Evolutionary conservation across 1,140 invertebrate genomes (phyloP).

Genomic region (Aradophagus sp.): DNA sequence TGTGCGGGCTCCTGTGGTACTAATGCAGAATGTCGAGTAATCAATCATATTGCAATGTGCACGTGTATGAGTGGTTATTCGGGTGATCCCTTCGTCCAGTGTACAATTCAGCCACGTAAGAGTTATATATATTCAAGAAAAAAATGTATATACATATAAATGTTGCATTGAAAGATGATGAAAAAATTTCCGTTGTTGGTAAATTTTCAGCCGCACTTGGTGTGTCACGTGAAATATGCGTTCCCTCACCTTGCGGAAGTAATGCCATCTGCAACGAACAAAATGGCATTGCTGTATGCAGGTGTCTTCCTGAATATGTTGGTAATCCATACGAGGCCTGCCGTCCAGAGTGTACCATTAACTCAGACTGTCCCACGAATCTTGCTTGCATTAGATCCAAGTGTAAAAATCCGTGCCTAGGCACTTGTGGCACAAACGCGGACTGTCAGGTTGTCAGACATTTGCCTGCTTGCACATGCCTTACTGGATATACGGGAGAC

Average conservation of each 20-base stretch:
- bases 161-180: too few species aligned
- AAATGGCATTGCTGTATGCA: conserved; percentile 80
- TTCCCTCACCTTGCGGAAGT: conserved; percentile 82
- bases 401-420: conserved; percentile 86
- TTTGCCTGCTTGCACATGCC: conserved; percentile 82
- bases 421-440: conserved; percentile 84
- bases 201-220: conserved; percentile 20
- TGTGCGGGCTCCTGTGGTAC: conserved; percentile 84
- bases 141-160: too few species aligned
- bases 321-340: conserved; percentile 85
- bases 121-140: background rate
- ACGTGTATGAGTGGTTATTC: conserved; percentile 82
- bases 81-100: conserved; percentile 85
- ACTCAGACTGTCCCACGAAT: conserved; percentile 83
- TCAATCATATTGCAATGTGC: conserved; percentile 85
- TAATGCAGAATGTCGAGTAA: conserved; percentile 83
- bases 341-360: conserved; percentile 82
- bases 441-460: conserved; percentile 84
- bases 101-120: conserved; percentile 70
- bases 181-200: background rate
- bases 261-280: conserved; percentile 82
- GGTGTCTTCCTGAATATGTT: conserved; percentile 81
- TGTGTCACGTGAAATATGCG: conserved; percentile 69
- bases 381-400: conserved; percentile 84
- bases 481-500: conserved; percentile 83